Percentiles rank a stretch among this genome's conserved stretches.
Conservation (phyloP, 2,797 vertebrate species). For the Eulemur albifrons region DNA sequence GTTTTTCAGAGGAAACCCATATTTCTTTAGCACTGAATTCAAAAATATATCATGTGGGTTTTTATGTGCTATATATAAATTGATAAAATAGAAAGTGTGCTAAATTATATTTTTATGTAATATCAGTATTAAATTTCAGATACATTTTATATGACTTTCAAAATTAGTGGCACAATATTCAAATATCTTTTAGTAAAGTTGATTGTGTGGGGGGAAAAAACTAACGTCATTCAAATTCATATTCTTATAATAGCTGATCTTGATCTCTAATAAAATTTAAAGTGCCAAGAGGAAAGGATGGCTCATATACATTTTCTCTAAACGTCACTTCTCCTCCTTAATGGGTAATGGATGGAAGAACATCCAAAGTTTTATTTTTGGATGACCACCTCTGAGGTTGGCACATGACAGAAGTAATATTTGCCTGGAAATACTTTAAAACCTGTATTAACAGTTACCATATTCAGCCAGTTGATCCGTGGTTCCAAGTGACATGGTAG, state of each 20-base stretch:
- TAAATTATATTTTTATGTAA: constrained; percentile 11
- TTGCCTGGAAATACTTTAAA: neutral
- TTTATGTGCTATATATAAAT: neutral
- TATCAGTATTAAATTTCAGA: neutral
- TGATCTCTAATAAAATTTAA: neutral
- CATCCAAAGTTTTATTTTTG: neutral
- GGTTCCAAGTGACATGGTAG: neutral
- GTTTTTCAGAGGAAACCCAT: constrained; percentile 8
- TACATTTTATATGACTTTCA: neutral
- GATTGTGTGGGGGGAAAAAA: neutral
- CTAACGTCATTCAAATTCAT: neutral
- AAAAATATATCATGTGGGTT: neutral
- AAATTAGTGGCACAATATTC: neutral
- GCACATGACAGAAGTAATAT: neutral
- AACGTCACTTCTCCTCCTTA: neutral
- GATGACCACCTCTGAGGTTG: neutral
- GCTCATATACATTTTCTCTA: neutral
- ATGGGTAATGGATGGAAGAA: neutral
- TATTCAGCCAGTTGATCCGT: neutral
- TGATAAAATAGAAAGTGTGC: neutral
- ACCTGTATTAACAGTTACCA: neutral
- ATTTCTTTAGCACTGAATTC: constrained; percentile 10
- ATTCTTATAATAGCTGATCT: neutral
- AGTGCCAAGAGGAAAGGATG: neutral
- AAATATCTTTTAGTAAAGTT: constrained; percentile 11